phyloP scores from a whole-genome alignment of 2,888 invertebrate genomes.

The Catocala nupta region DNA sequence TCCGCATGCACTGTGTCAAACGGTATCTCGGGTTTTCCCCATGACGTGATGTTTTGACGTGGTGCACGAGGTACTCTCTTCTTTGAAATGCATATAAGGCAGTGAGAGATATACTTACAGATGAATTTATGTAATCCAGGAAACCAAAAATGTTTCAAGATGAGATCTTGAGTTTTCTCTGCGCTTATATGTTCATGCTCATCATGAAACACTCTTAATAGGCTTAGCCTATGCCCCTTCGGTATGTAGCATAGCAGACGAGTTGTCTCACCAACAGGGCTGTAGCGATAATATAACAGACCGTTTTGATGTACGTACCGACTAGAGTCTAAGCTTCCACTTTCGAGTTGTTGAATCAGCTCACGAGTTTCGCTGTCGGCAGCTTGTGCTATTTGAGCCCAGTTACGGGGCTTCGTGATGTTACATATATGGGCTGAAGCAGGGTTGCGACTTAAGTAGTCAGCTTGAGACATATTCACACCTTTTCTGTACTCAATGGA shows the following conservation, averaged over 20 bases:
- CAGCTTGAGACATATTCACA: conserved; percentile 37
- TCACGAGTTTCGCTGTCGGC: background rate
- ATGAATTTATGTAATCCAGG: conserved; percentile 22
- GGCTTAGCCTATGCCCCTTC: conserved; percentile 46
- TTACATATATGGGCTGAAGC: background rate
- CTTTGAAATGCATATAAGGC: conserved; percentile 23
- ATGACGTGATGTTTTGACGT: conserved; percentile 35
- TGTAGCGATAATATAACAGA: conserved; percentile 17
- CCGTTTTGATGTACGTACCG: conserved; percentile 8
- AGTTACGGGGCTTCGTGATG: conserved; percentile 23
- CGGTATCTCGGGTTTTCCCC: conserved; percentile 37
- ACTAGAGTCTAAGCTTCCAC: background rate
- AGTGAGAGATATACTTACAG: conserved; percentile 12
- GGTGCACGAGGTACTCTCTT: conserved; percentile 34
- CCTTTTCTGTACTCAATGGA: conserved; percentile 44
- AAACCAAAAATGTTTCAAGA: conserved; percentile 38
- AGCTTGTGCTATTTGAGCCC: conserved; percentile 34
- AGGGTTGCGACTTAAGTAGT: conserved; percentile 45
- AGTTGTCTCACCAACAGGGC: conserved; percentile 32
- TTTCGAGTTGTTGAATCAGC: background rate
- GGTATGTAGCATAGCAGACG: conserved; percentile 44
- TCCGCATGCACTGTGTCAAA: conserved; percentile 35
- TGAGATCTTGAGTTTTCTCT: conserved; percentile 1
- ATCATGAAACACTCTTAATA: conserved; percentile 12
- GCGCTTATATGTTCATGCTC: background rate